Conservation (phyloP, 2,113 vertebrate species). For the Ictidomys tridecemlineatus region DNA sequence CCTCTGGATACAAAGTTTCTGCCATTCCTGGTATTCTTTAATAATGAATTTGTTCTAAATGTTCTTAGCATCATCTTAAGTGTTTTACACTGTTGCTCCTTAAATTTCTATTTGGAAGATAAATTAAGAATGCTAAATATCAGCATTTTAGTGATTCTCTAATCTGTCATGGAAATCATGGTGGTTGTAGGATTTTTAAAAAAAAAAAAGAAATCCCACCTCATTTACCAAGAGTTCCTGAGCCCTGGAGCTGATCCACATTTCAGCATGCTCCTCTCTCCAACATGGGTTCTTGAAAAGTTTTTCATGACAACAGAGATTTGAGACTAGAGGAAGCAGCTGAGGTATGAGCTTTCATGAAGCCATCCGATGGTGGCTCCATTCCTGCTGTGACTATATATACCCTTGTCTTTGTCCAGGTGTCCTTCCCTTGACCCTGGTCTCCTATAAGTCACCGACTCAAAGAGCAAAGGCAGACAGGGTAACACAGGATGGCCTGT, state of each 20-base stretch:
- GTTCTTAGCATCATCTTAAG: conserved; percentile 66
- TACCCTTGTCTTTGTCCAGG: neutral
- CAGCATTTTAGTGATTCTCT: conserved; percentile 46
- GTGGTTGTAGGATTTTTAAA: neutral
- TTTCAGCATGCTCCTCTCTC: neutral
- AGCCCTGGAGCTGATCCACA: neutral
- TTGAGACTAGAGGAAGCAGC: neutral
- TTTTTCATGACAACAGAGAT: neutral
- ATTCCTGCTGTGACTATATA: neutral
- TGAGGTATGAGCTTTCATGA: neutral
- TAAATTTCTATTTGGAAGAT: conserved; percentile 64
- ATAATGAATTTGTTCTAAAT: conserved; percentile 28
- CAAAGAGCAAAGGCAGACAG: neutral
- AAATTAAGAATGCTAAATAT: conserved; percentile 56
- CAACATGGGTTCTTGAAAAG: neutral
- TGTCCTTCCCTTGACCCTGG: neutral
- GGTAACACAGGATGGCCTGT: rapidly evolving
- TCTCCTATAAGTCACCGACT: neutral
- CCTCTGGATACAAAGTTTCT: neutral
- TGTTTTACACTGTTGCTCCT: conserved; percentile 61
- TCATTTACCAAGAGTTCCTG: conserved; percentile 45
- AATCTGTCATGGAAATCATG: neutral
- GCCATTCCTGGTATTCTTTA: neutral
- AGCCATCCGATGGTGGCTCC: rapidly evolving
- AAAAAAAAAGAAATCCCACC: neutral